Evolutionary conservation across 2,888 invertebrate species (phyloP).

Genomic region (Ectemnius cavifrons): DNA sequence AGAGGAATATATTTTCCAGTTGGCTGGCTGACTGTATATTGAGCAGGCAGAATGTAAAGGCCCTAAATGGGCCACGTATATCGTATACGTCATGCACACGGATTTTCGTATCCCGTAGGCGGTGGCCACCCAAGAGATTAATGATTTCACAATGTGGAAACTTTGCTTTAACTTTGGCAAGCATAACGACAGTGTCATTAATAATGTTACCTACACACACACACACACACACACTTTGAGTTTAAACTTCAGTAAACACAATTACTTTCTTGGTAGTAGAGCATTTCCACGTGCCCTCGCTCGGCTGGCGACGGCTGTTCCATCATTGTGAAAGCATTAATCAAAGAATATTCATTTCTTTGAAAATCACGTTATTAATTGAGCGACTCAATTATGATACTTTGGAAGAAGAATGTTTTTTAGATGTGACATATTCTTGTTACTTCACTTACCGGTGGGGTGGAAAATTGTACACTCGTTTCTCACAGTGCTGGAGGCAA

Average conservation of each 20-base stretch:
- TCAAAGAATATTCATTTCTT: background rate
- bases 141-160: constrained; percentile 8
- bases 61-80: background rate
- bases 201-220: background rate
- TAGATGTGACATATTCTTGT: too few species aligned
- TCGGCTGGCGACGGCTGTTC: background rate
- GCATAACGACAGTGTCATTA: constrained; percentile 1
- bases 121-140: background rate
- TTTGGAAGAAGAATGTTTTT: too few species aligned
- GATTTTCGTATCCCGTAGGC: constrained; percentile 4
- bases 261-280: background rate
- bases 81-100: background rate
- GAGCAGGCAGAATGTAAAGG: background rate
- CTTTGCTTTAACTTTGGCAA: background rate
- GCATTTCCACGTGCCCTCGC: background rate
- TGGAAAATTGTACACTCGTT: too few species aligned
- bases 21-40: background rate
- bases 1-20: constrained; percentile 8
- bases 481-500: background rate
- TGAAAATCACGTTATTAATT: background rate
- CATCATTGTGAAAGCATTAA: constrained; percentile 7
- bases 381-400: too few species aligned
- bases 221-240: too few species aligned
- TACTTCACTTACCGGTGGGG: too few species aligned
- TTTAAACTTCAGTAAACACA: background rate